A percentile compares a stretch with the other conserved stretches of the same genome.
phyloP scores from a whole-genome alignment of 2,888 invertebrate genomes.

The Globia sparganii region DNA sequence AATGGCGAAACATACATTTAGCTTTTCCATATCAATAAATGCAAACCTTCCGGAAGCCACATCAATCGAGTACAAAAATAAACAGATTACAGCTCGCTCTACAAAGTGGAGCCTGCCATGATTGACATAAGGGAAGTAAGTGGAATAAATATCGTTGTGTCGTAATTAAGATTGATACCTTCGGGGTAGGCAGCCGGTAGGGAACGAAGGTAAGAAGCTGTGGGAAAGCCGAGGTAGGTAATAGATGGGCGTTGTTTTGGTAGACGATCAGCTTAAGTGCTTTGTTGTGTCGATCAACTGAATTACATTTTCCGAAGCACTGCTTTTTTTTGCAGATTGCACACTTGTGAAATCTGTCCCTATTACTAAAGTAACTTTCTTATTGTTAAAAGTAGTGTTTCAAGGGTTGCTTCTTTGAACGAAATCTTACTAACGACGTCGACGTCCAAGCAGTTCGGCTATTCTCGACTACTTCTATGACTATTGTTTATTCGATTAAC shows the following conservation, averaged over 20 bases:
- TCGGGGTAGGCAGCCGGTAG: not conserved
- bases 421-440: not conserved
- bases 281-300: conserved; percentile 36
- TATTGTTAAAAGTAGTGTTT: not conserved
- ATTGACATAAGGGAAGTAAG: conserved; percentile 43
- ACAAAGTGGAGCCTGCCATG: conserved; percentile 38
- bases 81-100: conserved; percentile 23
- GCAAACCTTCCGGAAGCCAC: not conserved
- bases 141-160: conserved; percentile 68
- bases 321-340: not conserved
- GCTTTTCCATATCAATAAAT: conserved; percentile 9
- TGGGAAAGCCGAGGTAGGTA: not conserved
- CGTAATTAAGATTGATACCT: conserved; percentile 72
- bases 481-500: not conserved
- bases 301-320: not conserved
- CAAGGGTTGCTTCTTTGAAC: no score
- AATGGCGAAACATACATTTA: not conserved
- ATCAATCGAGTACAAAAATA: conserved; percentile 37
- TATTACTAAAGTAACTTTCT: not conserved
- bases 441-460: not conserved
- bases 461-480: not conserved
- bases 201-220: not conserved
- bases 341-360: not conserved
- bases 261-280: conserved; percentile 40
- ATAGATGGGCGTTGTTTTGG: conserved; percentile 6